phyloP scores from a whole-genome alignment of 1,140 invertebrate genomes.

The Euborellia annulipes region DNA sequence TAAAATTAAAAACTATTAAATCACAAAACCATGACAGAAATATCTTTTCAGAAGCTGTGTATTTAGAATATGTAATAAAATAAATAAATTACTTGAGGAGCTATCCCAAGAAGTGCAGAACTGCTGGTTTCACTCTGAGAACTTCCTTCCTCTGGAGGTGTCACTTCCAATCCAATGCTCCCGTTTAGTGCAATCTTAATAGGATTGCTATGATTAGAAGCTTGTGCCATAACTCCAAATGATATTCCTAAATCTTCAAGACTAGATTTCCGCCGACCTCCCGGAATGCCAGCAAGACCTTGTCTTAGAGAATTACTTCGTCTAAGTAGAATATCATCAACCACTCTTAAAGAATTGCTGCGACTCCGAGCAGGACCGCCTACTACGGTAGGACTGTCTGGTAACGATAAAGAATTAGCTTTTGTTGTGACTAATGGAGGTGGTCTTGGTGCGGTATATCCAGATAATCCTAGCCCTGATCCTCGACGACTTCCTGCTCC shows the following conservation, averaged over 20 bases:
- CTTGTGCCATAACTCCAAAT: slow-evolving; percentile 44
- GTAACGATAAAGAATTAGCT: slow-evolving; percentile 72
- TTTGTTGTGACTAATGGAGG: slow-evolving; percentile 65
- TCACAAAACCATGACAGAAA: too few relatives aligned
- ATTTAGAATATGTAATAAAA: too few relatives aligned
- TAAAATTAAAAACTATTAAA: too few relatives aligned
- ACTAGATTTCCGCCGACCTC: slow-evolving; percentile 53
- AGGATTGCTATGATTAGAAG: slow-evolving; percentile 44
- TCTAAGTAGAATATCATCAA: slow-evolving; percentile 66
- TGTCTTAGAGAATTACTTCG: slow-evolving; percentile 71
- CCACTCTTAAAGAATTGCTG: slow-evolving; percentile 68
- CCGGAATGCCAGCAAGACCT: slow-evolving; percentile 39
- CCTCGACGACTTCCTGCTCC: slow-evolving; percentile 29
- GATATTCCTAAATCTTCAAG: slow-evolving; percentile 72
- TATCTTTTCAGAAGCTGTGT: too few relatives aligned
- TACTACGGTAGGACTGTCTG: slow-evolving; percentile 64
- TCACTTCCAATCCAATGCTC: slow-evolving; percentile 70
- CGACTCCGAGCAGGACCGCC: slow-evolving; percentile 18
- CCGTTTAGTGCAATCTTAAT: slow-evolving; percentile 74
- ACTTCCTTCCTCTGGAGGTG: slow-evolving; percentile 57
- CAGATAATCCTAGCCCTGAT: slow-evolving; percentile 40
- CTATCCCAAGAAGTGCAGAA: slow-evolving; percentile 33
- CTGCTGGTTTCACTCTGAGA: slow-evolving; percentile 32
- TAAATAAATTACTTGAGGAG: slow-evolving; percentile 17
- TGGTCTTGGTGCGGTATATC: slow-evolving; percentile 39